These are phyloP conservation scores for Dasyornis broadbenti DNA, from an alignment of 2,113 vertebrate genomes.

Conservation along the genomic window DNA sequence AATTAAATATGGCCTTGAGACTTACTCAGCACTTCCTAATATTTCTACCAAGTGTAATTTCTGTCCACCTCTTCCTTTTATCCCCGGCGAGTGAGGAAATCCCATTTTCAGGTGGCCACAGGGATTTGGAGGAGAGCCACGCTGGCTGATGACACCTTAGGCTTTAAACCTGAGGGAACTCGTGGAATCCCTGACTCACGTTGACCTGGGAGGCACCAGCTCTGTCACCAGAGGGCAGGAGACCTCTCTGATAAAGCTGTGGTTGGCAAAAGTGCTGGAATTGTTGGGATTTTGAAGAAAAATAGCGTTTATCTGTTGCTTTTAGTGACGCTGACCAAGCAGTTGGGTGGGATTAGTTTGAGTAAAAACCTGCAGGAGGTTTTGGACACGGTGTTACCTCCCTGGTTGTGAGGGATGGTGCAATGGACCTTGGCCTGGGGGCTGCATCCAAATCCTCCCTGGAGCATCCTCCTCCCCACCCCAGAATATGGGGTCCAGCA, in stretches of 20 bases:
- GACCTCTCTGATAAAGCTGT: neutral
- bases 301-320: neutral
- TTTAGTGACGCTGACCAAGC: neutral
- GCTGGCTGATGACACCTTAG: neutral
- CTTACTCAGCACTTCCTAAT: neutral
- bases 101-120: fast-evolving
- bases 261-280: neutral
- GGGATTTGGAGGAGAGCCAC: neutral
- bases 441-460: neutral
- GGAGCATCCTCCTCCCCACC: neutral
- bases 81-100: neutral
- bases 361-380: neutral
- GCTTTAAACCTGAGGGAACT: neutral
- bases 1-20: neutral
- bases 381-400: fast-evolving
- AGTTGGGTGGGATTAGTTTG: neutral
- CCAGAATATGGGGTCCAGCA: fast-evolving
- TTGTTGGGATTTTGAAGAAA: neutral
- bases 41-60: neutral
- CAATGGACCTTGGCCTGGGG: neutral
- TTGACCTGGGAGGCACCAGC: neutral
- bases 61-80: neutral
- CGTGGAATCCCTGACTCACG: fast-evolving
- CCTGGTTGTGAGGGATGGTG: neutral
- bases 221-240: neutral